Base-by-base conservation (phyloP, 2,797 vertebrate genomes). In the Alca torda region DNA sequence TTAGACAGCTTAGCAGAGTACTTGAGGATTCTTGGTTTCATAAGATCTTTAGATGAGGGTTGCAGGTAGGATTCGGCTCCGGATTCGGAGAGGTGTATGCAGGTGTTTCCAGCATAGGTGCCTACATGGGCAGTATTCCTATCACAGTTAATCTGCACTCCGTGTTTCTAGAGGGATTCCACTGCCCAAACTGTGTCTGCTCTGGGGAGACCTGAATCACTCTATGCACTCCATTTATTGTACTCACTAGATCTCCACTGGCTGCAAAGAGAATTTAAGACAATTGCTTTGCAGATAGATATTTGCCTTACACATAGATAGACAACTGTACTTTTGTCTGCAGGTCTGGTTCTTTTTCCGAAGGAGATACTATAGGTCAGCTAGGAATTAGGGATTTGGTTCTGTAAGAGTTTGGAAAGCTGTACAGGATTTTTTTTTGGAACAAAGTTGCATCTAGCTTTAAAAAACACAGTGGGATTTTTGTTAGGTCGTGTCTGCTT, bases 151-250 rank as follows among this genome's bases (percentile, higher is more conserved):
- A 41, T 73, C 15, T 75, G 39, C 21, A 14, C 18, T 63, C 28
- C 2, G 48, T 74, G 9, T 13, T 50, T 79, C 35, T 57, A 51
- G 30, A 54, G 69, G 25, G 35, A 69, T 88, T 72, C 26, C 26
- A 30, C 28, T 11, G 26, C 7, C 30, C 41, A 43, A 59, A 19
- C 7, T 9, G 3, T 26, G 18, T n/a, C 46, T 78, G 37, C 57
- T 77, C 43, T 81, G 50, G 4, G 61, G 37, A 86, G 6, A 84
- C 10, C 41, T 28, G 26, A 59, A 59, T 75, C 61, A 21, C 23
- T 10, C 24, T 31, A 10, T 0, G 0, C 18, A 12, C 43, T 74
- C 65, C 4, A 4, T 57, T 84, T 84, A 16, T 61, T 46, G 31
- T 37, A 23, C 23, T 60, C 60, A 17, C 30, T 61, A 64, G 10